Percentiles rank a stretch among this genome's conserved stretches.
Evolutionary conservation across 2,797 vertebrate genomes (phyloP).

Genomic region (Spondyliosoma cantharus): DNA sequence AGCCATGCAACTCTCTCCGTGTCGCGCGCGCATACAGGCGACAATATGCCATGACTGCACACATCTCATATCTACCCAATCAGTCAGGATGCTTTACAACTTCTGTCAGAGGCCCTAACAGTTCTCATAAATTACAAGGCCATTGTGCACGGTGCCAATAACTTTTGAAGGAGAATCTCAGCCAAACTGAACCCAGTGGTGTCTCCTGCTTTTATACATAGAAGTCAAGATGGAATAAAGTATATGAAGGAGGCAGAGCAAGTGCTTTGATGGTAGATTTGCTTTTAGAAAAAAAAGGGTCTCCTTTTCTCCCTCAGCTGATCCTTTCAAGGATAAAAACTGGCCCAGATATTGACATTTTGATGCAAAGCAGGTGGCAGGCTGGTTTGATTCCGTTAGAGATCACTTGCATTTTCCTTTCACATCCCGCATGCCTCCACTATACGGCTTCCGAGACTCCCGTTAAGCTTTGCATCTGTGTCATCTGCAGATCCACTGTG

Average conservation of each 20-base stretch:
- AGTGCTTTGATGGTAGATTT: slow-evolving; percentile 57
- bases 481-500: slow-evolving; percentile 66
- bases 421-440: slow-evolving; percentile 50
- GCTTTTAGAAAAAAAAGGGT: slow-evolving; percentile 43
- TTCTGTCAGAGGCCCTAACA: slow-evolving; percentile 81
- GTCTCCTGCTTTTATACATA: slow-evolving; percentile 51
- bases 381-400: slow-evolving; percentile 56
- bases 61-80: slow-evolving; percentile 81
- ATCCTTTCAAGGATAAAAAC: slow-evolving; percentile 60
- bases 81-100: slow-evolving; percentile 85
- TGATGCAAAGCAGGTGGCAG: slow-evolving; percentile 70
- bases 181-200: slow-evolving; percentile 58
- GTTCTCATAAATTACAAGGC: slow-evolving; percentile 81
- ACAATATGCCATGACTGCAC: slow-evolving; percentile 82
- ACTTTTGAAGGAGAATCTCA: slow-evolving; percentile 84
- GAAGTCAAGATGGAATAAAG: slow-evolving; percentile 48
- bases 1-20: slow-evolving; percentile 72
- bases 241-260: slow-evolving; percentile 39
- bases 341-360: slow-evolving; percentile 64
- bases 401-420: slow-evolving; percentile 65
- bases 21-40: slow-evolving; percentile 63
- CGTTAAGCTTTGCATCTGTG: slow-evolving; percentile 61
- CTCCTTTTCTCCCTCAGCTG: slow-evolving; percentile 50
- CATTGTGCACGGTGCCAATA: slow-evolving; percentile 82
- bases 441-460: slow-evolving; percentile 25